Evolutionary conservation across 2,888 invertebrate species (phyloP), one percentile per base, ranked within the genome.

Genomic region (Ethmia dodecea): DNA sequence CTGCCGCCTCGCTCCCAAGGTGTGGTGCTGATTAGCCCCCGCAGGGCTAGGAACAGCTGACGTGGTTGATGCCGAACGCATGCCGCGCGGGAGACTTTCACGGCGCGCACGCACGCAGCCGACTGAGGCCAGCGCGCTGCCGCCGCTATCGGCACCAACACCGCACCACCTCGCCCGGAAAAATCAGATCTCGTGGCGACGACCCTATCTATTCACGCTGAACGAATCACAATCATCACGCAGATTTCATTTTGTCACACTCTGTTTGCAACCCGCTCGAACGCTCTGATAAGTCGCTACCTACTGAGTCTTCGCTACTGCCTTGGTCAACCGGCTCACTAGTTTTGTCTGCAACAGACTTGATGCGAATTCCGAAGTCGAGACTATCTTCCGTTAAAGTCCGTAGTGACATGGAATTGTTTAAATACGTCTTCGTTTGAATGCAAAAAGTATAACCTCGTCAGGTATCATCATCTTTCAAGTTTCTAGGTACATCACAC

Each of bases 1-100:
- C 78, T 91, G 69, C 76, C 93, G 43, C 52, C 89, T 47, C 74
- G 91, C 67, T 80, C 92, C 60, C 52, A 81, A 59, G 28, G 54
- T 50, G 38, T 51, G 53, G 42, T 52, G 52, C 40, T 53, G 50
- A 37, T 58, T 52, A 35, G 40, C 30, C 10, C 36, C 26, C 12
- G 43, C 51, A 14, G 49, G 40, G 27, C 43, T 53, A 32, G 53
- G 35, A 15, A 59, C 46, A 42, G 62, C 42, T 39, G 62, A 48
- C 51, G 63, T 52, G 57, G 67, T 55, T 43, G 52, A 46, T 55
- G 70, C 52, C 42, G 79, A 61, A 56, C 81, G 83, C 83, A 81
- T 83, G 60, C 48, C 66, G 67, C 72, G 68, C 64, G 59, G 55
- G 73, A 76, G 74, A 78, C 72, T 80, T 70, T 76, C 78, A 71